Base-by-base conservation (phyloP, 1,140 invertebrate genomes). In the Meteorus sp. region DNA sequence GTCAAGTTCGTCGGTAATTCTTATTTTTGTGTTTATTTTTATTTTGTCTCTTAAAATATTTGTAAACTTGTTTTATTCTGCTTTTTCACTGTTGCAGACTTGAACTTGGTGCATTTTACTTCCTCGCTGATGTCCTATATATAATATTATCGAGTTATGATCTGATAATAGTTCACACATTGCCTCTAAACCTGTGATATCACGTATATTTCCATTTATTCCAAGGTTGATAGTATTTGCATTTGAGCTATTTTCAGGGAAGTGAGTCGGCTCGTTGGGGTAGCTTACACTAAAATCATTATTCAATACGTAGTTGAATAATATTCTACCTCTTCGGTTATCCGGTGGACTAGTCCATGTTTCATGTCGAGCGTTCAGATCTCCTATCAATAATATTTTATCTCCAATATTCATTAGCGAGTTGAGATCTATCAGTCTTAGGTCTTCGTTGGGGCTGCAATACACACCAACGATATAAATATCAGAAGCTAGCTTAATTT, bases 361-460 rank as follows among this genome's bases (percentile, higher is more conserved):
- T 7, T 2, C 7, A 25, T 69, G 61, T 50, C 62, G 61, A 2
- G 67, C 65, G 25, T 73, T 73, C 3, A 73, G 43, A 50, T 73
- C 68, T 0, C 69, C 67, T 5, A 71, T 50, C 0, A 70, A 20
- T 19, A 73, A 8, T 8, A 66, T 56, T 62, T 68, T 71, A 13
- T 66, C 19, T 7, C 53, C 56, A 19, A 62, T 52, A 25, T 33
- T 61, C 0, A 65, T 23, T 29, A 71, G 4, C 9, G n/a, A 39
- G 7, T 65, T 23, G 44, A 69, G 11, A 11, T 69, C 59, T 19
- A 55, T 52, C 2, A 7, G 15, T 33, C 22, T 61, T 45, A 66
- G 52, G 0, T 56, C 20, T 39, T 66, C 63, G 41, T 29, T 56
- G 2, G 67, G 65, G 9, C 63, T 71, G 19, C 61, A 64, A 39